Base-by-base conservation (phyloP, 1,140 invertebrate species). In the Tetramorium simillimum region DNA sequence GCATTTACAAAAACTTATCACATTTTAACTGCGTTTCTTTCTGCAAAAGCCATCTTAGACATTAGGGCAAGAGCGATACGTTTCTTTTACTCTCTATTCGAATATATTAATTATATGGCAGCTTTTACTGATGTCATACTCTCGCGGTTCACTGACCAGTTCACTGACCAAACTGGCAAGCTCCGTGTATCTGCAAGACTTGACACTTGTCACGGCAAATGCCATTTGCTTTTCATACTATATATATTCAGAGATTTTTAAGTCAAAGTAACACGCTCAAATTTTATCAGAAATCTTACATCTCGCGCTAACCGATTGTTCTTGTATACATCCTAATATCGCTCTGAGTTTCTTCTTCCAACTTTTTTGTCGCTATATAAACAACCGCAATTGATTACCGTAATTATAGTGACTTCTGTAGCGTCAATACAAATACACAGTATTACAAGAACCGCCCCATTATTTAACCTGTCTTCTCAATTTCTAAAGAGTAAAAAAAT, bases 1-100 rank as follows among this genome's bases (percentile, higher is more conserved):
- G 95, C 95, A 95, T 95, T 95, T 95, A 95, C 95, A 95, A 95
- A 95, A 95, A 95, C 95, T 95, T 95, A 95, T 95, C 95, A 95
- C 95, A 95, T 95, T 94, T 93, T 94, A 94, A 95, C 92, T 92
- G 91, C 92, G 87, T 92, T 91, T 90, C 90, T 84, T 90, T 91
- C 87, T 92, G 93, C 91, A 92, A 90, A 94, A 95, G 93, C 94
- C 92, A 91, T 92, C 90, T 92, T 92, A 92, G 63, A 89, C 80
- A 69, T 70, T 88, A 92, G 53, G 90, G 85, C 43, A 88, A 84
- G 85, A 91, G 40, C 86, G 84, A 58, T 82, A 87, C 62, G 60
- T 75, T 40, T 49, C n/a, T 90, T 86, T 87, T 67, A 87, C 60
- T 67, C 28, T 65, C 86, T 87, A 75, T 88, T 80, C 37, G 46